These are phyloP conservation scores for Cydia amplana DNA, from an alignment of 1,140 invertebrate genomes.

Conservation along the genomic window DNA sequence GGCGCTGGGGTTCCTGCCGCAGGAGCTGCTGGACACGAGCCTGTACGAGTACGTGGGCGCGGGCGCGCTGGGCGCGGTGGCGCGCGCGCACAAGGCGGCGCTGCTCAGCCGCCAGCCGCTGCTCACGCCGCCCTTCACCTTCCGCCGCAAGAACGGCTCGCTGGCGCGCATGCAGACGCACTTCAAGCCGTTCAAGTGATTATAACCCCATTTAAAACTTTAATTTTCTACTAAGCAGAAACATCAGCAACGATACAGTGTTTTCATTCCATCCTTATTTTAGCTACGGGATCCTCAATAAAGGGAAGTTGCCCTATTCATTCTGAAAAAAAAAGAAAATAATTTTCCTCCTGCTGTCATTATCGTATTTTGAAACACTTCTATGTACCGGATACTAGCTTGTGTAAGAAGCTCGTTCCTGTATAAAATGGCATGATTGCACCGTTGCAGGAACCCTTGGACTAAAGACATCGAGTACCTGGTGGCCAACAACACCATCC, in stretches of 20 bases:
- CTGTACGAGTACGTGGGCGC: conserved; percentile 96
- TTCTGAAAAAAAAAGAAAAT: no score
- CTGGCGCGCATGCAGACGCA: conserved; percentile 88
- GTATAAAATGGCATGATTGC: no score
- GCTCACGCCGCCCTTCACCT: conserved; percentile 87
- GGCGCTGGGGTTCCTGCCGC: conserved; percentile 93
- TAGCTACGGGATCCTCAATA: no score
- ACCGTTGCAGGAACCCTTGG: conserved; percentile 86
- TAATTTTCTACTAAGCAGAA: no score
- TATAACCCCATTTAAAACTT: conserved; percentile 8
- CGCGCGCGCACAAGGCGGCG: conserved; percentile 91
- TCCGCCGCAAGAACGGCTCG: conserved; percentile 87
- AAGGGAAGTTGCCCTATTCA: no score
- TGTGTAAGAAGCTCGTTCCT: no score
- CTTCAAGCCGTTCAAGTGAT: conserved; percentile 89
- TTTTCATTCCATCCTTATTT: no score
- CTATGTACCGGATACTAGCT: no score
- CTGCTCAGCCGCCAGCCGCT: conserved; percentile 84
- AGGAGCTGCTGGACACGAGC: conserved; percentile 94
- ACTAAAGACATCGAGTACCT: conserved; percentile 95
- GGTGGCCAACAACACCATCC: conserved; percentile 90
- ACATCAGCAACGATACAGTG: no score
- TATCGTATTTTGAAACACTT: no score
- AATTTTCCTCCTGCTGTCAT: no score
- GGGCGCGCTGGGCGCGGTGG: conserved; percentile 89